Conservation (phyloP, 92 coral and sea anemone species). For the Diadumene lineata region DNA sequence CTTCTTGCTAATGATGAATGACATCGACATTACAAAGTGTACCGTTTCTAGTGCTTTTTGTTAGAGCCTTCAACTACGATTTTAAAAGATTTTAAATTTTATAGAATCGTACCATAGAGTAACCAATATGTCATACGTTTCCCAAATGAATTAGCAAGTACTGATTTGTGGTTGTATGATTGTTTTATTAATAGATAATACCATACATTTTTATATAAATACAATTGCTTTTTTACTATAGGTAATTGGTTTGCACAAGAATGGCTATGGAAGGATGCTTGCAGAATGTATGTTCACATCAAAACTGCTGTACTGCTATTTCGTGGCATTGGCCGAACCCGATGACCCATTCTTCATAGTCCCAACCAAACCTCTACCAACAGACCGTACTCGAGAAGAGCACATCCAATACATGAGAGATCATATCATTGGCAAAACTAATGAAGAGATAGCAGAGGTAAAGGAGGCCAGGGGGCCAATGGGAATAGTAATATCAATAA, state of each 20-base stretch:
- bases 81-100: too few species aligned
- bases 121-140: too few species aligned
- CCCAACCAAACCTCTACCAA: constrained; percentile 65
- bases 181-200: too few species aligned
- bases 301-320: constrained; percentile 82
- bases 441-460: constrained; percentile 75
- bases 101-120: too few species aligned
- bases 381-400: constrained; percentile 30
- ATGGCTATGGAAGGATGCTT: constrained; percentile 86
- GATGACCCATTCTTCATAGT: constrained; percentile 69
- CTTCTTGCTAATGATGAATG: too few species aligned
- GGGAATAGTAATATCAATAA: too few species aligned
- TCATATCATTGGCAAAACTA: constrained; percentile 69
- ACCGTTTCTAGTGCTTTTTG: too few species aligned
- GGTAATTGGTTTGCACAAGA: constrained; percentile 87
- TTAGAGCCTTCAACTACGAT: too few species aligned
- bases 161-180: too few species aligned
- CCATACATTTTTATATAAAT: too few species aligned
- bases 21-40: too few species aligned
- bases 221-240: constrained; percentile 1
- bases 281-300: constrained; percentile 85
- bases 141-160: too few species aligned
- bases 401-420: constrained; percentile 58
- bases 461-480: background rate
- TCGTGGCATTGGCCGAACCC: constrained; percentile 66